A percentile compares a stretch with the other conserved stretches of the same genome.
Evolutionary conservation across 1,140 invertebrate species (phyloP).

Genomic region (Leptoteleia sp.): DNA sequence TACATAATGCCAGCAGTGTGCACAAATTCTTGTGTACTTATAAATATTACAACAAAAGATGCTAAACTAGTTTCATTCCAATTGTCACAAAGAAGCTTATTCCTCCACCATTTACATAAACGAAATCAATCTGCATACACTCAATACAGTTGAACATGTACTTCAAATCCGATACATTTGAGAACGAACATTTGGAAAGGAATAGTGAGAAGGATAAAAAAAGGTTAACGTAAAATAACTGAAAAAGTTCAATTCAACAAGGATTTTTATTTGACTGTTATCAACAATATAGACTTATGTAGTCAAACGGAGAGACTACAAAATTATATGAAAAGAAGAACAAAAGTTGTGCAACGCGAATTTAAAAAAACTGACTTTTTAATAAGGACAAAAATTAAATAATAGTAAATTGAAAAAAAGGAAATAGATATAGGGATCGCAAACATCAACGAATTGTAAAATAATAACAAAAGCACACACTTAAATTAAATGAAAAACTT

Average conservation of each 20-base stretch:
- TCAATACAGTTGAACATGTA: not conserved
- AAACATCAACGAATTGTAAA: not conserved
- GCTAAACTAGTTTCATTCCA: too few relatives aligned
- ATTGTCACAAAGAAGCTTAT: not conserved
- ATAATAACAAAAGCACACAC: slow-evolving; percentile 13
- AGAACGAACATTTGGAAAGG: slow-evolving; percentile 24
- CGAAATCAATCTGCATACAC: not conserved
- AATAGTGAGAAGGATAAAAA: slow-evolving; percentile 23
- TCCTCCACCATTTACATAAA: slow-evolving; percentile 8
- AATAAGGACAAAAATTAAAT: not conserved
- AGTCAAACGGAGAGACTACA: slow-evolving; percentile 1
- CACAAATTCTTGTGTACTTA: too few relatives aligned
- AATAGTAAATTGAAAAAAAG: slow-evolving; percentile 1
- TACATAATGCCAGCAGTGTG: too few relatives aligned
- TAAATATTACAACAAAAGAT: too few relatives aligned
- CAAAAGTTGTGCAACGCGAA: slow-evolving; percentile 5
- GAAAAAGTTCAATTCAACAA: slow-evolving; percentile 25
- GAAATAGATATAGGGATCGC: not conserved
- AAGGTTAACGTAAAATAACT: slow-evolving; percentile 31
- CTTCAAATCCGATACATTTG: slow-evolving; percentile 7
- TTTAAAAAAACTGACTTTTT: not conserved
- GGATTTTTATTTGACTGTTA: slow-evolving; percentile 26
- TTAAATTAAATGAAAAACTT: slow-evolving; percentile 1
- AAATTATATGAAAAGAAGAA: slow-evolving; percentile 5
- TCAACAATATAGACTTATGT: slow-evolving; percentile 7